Evolutionary conservation across 37 sponge, comb jelly and placozoan genomes (phyloP), one percentile per base, ranked within the genome.

Genomic region (Haliclona indistincta): DNA sequence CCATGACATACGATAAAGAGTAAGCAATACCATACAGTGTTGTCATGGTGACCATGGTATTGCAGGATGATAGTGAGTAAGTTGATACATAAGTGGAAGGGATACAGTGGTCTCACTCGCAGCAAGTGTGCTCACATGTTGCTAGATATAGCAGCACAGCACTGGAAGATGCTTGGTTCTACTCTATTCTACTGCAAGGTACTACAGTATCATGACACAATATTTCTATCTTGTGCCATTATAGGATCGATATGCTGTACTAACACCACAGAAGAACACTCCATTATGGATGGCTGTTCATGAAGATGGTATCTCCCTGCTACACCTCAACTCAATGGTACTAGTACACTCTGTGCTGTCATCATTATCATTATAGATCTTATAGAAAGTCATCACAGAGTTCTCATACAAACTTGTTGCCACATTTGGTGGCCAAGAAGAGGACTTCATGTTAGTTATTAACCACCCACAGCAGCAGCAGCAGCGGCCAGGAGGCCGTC

Each of bases 361-460:
- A 25, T 58, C 6, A 25, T n/a, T 20, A n/a, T 58, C 25, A 25
- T 25, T 58, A 20, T 58, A 20, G 7, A 6, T 25, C 25, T n/a
- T 25, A 25, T n/a, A 58, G 60, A 58, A 58, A 58, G 22, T n/a
- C 26, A 58, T 58, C 25, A 20, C n/a, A n/a, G 7, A 6, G 6
- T 58, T 25, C 60, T 54, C 54, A 63, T 84, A 72, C 43, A 40
- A 43, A 13, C 71, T 77, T 40, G 38, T 84, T 1, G 41, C 85
- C 13, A 76, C 85, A 2, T 84, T 84, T 37, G 85, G 85, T 13
- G 67, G 73, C 7, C 42, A 71, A 35, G 67, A 54, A 47, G 78
- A 84, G 0, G 56, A 72, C 56, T 76, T 84, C 22, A 77, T 84
- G 73, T 45, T 84, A 54, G 78, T 84, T 22, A 54, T 76, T 34